Evolutionary conservation across 2,888 invertebrate genomes (phyloP), one percentile per base, ranked within the genome.

Genomic region (Dimorphilus gyrociliatus): DNA sequence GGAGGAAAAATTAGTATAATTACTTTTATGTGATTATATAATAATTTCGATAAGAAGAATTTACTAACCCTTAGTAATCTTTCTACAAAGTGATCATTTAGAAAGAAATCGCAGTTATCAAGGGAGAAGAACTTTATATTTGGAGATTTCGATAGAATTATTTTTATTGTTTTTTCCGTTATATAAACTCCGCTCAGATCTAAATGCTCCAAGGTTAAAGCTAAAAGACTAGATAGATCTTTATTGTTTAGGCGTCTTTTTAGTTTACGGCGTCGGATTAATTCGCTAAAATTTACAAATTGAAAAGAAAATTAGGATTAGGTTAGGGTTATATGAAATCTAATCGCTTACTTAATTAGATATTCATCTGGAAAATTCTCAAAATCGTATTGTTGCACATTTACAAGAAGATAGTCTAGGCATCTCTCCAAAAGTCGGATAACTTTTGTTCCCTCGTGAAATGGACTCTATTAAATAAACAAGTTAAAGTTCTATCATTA

Each of bases 281-380:
- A 51, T n/a, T 41, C 33, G 30, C 55, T 55, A 40, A n/a, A 34
- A 37, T 19, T n/a, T 16, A n/a, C 21, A 21, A 10, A 21, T 21
- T 21, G n/a, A 21, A 8, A 8, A 10, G 7, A 10, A 4, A 12
- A 7, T 1, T 27, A 6, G 3, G 17, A 15, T 16, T 16, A 1
- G 16, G 4, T 16, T 4, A 15, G 12, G 2, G 10, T 2, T 23
- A 3, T 23, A 4, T 16, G 13, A 7, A 18, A 19, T 18, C 2
- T 6, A 4, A 2, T 4, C 3, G 30, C 40, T 41, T 41, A 55
- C 56, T 35, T 52, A 6, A 54, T 45, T 3, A 53, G 34, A 33
- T 44, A 43, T 33, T 54, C 53, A 41, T 55, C 56, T 17, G 52
- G 54, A 35, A 56, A 55, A 16, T 46, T 46, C 18, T 47, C 36